A percentile compares a stretch with the other conserved stretches of the same genome.
Evolutionary conservation across 2,113 vertebrate genomes (phyloP).

Genomic region (Dipodomys spectabilis): DNA sequence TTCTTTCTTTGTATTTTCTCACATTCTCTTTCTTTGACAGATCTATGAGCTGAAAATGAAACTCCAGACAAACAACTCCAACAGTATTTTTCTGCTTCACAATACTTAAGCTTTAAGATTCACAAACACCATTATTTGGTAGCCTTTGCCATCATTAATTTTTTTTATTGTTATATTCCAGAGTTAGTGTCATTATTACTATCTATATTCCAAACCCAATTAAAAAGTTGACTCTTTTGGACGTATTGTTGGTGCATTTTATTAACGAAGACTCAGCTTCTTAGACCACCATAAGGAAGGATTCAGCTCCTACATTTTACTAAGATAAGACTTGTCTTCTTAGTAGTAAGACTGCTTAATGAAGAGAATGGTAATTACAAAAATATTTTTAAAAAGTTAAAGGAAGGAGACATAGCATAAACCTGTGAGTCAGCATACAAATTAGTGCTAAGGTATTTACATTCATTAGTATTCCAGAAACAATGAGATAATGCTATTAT

Average conservation of each 20-base stretch:
- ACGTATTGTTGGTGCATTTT: not conserved
- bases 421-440: not conserved
- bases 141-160: not conserved
- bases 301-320: not conserved
- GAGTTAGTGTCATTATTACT: not conserved
- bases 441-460: not conserved
- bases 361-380: not conserved
- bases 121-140: not conserved
- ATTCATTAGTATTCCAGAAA: not conserved
- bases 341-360: not conserved
- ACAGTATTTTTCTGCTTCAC: not conserved
- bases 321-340: not conserved
- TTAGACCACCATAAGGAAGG: not conserved
- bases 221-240: conserved; percentile 13
- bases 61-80: not conserved
- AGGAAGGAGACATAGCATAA: not conserved
- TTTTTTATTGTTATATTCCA: not conserved
- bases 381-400: not conserved
- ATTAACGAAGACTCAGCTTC: not conserved
- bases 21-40: not conserved
- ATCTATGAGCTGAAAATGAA: not conserved
- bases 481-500: not conserved
- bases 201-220: not conserved
- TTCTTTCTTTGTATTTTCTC: not conserved
- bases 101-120: not conserved